Evolutionary conservation across 2,113 vertebrate species (phyloP), one percentile per base, ranked within the genome.

Genomic region (Phrynosoma blainvillii): DNA sequence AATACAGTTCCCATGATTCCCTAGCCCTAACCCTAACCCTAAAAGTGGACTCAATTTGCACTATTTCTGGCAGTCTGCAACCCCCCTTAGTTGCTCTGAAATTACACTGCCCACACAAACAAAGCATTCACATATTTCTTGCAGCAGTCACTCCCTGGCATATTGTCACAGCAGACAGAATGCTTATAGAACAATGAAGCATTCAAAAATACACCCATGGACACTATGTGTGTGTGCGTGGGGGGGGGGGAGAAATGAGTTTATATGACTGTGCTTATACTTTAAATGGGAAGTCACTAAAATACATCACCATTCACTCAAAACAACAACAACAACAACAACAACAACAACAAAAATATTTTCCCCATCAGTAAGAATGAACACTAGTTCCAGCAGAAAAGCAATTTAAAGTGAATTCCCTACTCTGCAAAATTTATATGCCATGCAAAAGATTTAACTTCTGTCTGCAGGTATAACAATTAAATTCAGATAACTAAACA

Each of bases 381-480:
- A 95, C 92, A 95, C 92, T 92, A 85, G 90, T 92, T 94, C 92
- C 89, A 91, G 91, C 36, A 88, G 92, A 84, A 93, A 93, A 86
- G 87, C 65, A 90, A 93, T 94, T 94, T 93, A 71, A 89, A 92
- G 87, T 1, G 1, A 88, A 88, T 93, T 92, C 90, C 86, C 74
- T 32, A 85, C 70, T 91, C 88, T 82, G 59, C 36, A 27, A 92
- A 92, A 86, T 90, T 93, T 87, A 92, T 84, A 84, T 10, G 13
- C 82, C 86, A 84, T 47, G 84, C 16, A 0, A 82, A 83, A 93
- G 85, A 94, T 91, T 52, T 89, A 95, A 90, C 87, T 90, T 91
- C 85, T 1, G 42, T 90, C 86, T 91, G 81, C 84, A 92, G 83
- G 89, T 94, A 87, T 25, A 85, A 89, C 90, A 94, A 94, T 93